Base-by-base conservation (phyloP, 2,888 invertebrate species). In the Rotaria macrura region DNA sequence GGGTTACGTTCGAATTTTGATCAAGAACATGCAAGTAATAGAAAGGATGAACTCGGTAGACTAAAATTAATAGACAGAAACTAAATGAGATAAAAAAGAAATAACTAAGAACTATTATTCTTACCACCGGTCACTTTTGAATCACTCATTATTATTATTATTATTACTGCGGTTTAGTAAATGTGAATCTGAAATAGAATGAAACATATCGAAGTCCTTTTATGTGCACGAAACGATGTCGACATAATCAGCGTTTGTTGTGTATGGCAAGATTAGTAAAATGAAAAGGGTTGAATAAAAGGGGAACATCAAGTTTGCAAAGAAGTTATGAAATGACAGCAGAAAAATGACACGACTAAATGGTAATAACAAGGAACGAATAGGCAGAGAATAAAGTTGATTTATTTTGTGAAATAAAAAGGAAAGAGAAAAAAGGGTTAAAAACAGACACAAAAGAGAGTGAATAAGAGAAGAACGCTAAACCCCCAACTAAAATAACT, bases 1-100 rank as follows among this genome's bases (percentile, higher is more conserved):
- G 87, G 7, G 92, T 92, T 49, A 92, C 91, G 89, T 92, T 92
- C 49, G 90, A 89, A 87, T 92, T 92, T 88, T 91, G 91, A 88
- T 92, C 92, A 29, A 92, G 88, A n/a, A 92, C 92, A 89, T 92
- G 92, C 84, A 92, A 88, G 88, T 91, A 92, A 87, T 89, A 90
- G 87, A 91, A 91, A 0, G 92, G 92, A 17, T 91, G 91, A 79
- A 92, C 91, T 25, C 92, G 87, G 72, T 86, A 86, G 34, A 86
- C 86, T 54, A 84, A 65, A 54, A 65, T 65, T 65, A 10, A 65
- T 34, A 1, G 10, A 34, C 4, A 5, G 38, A 20, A 34, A 29
- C 1, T 14, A 14, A 29, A 29, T 14, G 34, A 34, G 9, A 29
- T 57, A 14, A n/a, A 29, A 17, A 65, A 65, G 29, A 29, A 65